Base-by-base conservation (phyloP, 2,113 vertebrate species). In the Arenaria interpres region DNA sequence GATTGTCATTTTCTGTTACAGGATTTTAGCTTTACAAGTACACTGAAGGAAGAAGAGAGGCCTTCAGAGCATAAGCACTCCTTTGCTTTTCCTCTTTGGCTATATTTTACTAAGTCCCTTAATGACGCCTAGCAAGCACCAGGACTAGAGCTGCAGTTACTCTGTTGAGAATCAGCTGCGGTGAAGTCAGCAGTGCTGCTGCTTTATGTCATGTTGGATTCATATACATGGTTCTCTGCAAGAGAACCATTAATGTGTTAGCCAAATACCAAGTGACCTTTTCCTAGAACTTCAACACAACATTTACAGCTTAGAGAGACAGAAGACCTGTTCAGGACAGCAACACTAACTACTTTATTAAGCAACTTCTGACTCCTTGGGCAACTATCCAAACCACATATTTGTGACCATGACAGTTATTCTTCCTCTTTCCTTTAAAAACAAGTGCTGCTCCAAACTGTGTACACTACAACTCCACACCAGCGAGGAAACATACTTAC, bases 331-430 rank as follows among this genome's bases (percentile, higher is more conserved):
- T 98, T 98, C 97, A 98, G 89, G 39, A n/a, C 77, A 83, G 95
- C 94, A 96, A 97, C 97, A 98, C 96, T 97, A 92, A 67, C 86
- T 94, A 97, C 96, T 97, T 97, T 97, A 97, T 97, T 95, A 95
- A 96, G 93, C 94, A 95, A 81, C 94, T 96, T 97, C 96, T 97
- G 96, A 67, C 95, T 97, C 72, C 88, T 96, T n/a, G 60, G 97
- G 97, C 87, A 96, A 72, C 90, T 95, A 77, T 95, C 98, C 98
- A 98, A 97, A 97, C 96, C 96, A 98, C 97, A 66, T 97, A 97
- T 97, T 97, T 98, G 97, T 97, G 98, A 98, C 97, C 96, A 97
- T 96, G 97, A 98, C 91, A 98, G 97, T 97, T 97, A 96, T 91
- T 97, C 97, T 98, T 98, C 97, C 97, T 97, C 95, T 93, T 97